Evolutionary conservation across 2,797 vertebrate genomes (phyloP).

Genomic region (Halcyon leucocephala): DNA sequence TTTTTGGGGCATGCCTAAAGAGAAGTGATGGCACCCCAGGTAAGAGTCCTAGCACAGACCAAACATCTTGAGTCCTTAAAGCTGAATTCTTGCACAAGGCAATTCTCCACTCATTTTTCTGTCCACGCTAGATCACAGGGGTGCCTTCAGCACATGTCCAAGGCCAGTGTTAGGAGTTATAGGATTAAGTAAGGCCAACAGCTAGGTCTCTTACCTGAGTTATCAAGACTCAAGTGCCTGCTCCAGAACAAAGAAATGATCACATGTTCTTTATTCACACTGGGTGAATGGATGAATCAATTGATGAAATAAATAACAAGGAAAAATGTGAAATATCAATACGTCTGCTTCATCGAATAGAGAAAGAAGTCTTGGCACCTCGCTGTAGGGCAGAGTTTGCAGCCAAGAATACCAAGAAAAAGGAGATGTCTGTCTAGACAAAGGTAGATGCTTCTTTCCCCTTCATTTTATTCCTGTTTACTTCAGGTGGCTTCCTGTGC

Average conservation of each 20-base stretch:
- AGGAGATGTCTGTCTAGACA: background rate
- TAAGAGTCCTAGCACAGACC: background rate
- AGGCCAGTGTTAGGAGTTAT: background rate
- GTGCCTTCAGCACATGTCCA: background rate
- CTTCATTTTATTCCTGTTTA: background rate
- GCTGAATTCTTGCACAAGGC: background rate
- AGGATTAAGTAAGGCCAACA: background rate
- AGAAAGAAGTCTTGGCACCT: background rate
- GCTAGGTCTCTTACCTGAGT: background rate
- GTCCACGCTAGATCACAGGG: background rate
- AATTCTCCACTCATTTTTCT: background rate
- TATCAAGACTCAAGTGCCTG: background rate
- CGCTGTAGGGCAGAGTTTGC: background rate
- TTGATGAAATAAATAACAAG: background rate
- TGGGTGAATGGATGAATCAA: fast-evolving
- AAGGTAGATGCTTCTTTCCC: background rate
- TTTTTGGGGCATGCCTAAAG: background rate
- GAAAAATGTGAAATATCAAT: background rate
- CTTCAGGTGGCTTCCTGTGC: background rate
- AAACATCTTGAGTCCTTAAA: background rate
- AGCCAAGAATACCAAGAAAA: background rate
- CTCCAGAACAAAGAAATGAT: background rate
- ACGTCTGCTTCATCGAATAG: background rate
- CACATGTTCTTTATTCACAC: background rate
- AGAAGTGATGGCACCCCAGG: background rate